Evolutionary conservation across 2,113 vertebrate species (phyloP), one percentile per base, ranked within the genome.

Genomic region (Brachyistius frenatus): DNA sequence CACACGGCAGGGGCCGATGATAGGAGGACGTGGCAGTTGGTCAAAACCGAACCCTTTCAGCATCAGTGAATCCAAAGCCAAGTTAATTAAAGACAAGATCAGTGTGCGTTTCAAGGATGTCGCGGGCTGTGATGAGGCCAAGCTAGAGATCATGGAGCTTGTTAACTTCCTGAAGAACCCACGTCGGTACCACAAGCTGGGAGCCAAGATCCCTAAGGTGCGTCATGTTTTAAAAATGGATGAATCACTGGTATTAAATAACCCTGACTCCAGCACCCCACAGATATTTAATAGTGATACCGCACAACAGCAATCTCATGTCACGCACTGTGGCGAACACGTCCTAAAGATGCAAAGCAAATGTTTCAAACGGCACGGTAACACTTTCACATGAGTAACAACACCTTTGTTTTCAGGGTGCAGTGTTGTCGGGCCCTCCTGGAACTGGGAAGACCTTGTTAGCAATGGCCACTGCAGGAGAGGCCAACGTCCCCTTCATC

Each of bases 171-270:
- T 99, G 69, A 98, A 98, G 93, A 98, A 97, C 82, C 98, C 98
- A 49, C 95, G 92, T 85, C 96, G 97, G 58, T 99, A 99, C 82
- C 93, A 97, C 83, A 94, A 98, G 82, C 92, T 99, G 23, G 98
- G 98, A 90, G 98, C 98, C 88, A 99, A 98, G 94, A 99, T 98
- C 73, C 98, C 98, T 56, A 99, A 98, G 96, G 98, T 98, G 91
- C 47, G 56, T 16, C 4, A 37, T 31, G 15, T 53, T 10, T 44
- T 68, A 11, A 10, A 13, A 32, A 31, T n/a, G 50, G 50, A 15
- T 15, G 1, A 9, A 50, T 44, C n/a, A 46, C 16, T 61, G 37
- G 14, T 56, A 30, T 37, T 71, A 9, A 71, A 37, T 9, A 36
- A 50, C 15, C 15, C 49, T 16, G n/a, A 52, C 10, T 13, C 2